These are phyloP conservation scores for Umimayanthus chanpuru DNA, from an alignment of 92 coral and sea anemone genomes.

Conservation along the genomic window DNA sequence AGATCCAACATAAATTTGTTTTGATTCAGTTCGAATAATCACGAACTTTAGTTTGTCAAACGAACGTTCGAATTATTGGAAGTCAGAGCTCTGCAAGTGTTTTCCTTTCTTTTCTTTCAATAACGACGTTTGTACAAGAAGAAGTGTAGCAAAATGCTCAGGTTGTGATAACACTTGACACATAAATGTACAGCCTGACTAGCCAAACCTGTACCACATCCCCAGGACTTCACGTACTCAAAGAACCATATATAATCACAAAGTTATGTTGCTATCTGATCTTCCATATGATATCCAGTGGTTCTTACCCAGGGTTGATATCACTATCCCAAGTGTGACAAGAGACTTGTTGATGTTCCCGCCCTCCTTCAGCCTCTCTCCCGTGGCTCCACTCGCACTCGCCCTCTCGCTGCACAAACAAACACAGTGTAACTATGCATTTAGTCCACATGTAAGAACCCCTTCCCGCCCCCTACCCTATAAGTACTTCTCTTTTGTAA, in stretches of 20 bases:
- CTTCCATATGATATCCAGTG: background rate
- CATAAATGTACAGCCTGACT: background rate
- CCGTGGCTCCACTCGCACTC: constrained; percentile 95
- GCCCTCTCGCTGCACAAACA: constrained; percentile 82
- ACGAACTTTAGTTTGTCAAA: no score
- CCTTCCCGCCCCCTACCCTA: no score
- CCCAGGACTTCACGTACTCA: background rate
- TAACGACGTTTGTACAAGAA: no score
- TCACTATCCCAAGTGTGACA: constrained; percentile 93
- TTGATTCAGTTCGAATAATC: no score
- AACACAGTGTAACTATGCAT: background rate
- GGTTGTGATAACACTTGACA: background rate
- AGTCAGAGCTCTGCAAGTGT: no score
- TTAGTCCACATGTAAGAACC: no score
- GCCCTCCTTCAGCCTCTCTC: constrained; percentile 93
- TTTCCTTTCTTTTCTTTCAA: no score
- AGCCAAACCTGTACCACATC: background rate
- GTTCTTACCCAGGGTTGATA: constrained; percentile 85
- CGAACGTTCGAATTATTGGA: no score
- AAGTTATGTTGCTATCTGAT: background rate
- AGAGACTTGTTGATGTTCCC: constrained; percentile 94
- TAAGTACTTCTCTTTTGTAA: no score
- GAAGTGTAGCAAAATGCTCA: no score
- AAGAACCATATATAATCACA: no score
- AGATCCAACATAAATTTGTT: no score